A percentile compares a stretch with the other conserved stretches of the same genome.
These are phyloP conservation scores for Euspilapteryx auroguttella DNA, from an alignment of 2,888 invertebrate species.

Conservation along the genomic window DNA sequence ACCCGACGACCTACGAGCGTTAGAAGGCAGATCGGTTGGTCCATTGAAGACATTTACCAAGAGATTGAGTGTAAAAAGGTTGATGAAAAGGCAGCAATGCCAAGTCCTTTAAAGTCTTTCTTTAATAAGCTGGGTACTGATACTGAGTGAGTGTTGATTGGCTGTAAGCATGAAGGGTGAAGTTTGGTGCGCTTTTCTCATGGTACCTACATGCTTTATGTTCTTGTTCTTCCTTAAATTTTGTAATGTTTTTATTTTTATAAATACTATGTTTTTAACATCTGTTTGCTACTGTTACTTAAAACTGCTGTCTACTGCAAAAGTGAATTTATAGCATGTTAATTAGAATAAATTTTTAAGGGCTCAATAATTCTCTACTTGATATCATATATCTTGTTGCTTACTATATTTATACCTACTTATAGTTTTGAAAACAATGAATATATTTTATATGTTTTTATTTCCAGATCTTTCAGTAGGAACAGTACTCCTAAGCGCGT, in stretches of 20 bases:
- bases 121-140: constrained; percentile 47
- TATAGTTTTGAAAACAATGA: too few relatives aligned
- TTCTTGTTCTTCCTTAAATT: constrained; percentile 6
- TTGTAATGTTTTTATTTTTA: constrained; percentile 9
- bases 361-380: too few relatives aligned
- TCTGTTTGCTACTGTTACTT: too few relatives aligned
- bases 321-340: too few relatives aligned
- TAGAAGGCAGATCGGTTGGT: constrained; percentile 51
- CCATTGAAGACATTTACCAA: constrained; percentile 51
- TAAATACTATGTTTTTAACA: too few relatives aligned
- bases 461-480: constrained; percentile 30
- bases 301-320: too few relatives aligned
- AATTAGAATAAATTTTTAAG: too few relatives aligned
- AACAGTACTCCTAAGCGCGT: constrained; percentile 52
- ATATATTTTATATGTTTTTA: too few relatives aligned
- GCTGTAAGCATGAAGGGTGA: constrained; percentile 38
- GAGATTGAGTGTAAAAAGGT: constrained; percentile 47
- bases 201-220: too few relatives aligned
- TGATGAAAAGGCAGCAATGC: constrained; percentile 34
- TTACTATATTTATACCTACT: too few relatives aligned
- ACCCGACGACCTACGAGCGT: constrained; percentile 36
- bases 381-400: too few relatives aligned
- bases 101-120: constrained; percentile 48
- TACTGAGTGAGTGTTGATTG: constrained; percentile 45
- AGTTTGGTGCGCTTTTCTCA: too few relatives aligned